These are phyloP conservation scores for Mus minutoides DNA, from an alignment of 2,797 vertebrate genomes.

Conservation along the genomic window DNA sequence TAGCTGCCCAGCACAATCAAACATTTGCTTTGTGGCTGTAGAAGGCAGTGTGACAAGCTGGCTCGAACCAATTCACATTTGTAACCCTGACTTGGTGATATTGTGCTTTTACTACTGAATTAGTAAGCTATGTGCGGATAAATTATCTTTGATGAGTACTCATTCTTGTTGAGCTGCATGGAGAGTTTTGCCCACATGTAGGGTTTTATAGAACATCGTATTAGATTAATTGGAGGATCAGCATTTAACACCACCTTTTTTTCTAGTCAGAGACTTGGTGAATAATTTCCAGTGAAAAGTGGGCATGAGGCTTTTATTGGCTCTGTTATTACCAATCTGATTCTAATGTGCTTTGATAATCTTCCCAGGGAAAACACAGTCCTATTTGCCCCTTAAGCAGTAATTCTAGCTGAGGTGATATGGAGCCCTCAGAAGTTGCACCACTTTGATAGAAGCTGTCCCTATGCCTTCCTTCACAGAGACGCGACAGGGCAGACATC, in stretches of 20 bases:
- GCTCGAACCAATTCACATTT: constrained; percentile 32
- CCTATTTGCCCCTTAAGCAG: not conserved
- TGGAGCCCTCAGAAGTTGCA: not conserved
- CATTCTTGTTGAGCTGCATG: constrained; percentile 19
- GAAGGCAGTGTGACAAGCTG: constrained; percentile 41
- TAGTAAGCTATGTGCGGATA: constrained; percentile 15
- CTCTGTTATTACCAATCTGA: not conserved
- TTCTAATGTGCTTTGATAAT: constrained; percentile 60
- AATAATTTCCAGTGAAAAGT: constrained; percentile 41
- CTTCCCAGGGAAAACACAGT: not conserved
- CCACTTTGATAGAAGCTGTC: not conserved
- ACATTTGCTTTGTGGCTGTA: constrained; percentile 57
- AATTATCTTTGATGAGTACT: not conserved
- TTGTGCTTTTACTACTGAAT: constrained; percentile 44
- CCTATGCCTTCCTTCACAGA: not conserved
- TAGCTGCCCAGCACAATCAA: constrained; percentile 48
- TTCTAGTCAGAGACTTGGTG: constrained; percentile 1
- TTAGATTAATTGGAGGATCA: constrained; percentile 39
- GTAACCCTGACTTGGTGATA: constrained; percentile 15
- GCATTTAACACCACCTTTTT: not conserved
- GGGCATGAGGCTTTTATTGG: not conserved
- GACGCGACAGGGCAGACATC: not conserved
- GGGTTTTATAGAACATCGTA: constrained; percentile 30
- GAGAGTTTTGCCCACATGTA: constrained; percentile 20
- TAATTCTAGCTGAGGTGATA: not conserved